Conservation (phyloP, 2,888 invertebrate genomes). For the Troilus luridus region DNA sequence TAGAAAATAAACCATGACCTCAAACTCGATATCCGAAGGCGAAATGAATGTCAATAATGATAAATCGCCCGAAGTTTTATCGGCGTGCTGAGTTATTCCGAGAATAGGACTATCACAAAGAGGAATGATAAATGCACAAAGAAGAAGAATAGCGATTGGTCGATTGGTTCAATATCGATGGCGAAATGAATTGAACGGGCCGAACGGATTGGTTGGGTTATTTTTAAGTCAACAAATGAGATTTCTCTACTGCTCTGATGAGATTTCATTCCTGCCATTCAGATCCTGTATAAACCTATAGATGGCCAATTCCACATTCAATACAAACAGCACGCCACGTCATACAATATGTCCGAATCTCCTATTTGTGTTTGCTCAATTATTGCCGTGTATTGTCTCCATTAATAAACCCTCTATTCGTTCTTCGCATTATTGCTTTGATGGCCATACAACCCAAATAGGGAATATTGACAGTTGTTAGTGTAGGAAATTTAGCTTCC, state of each 20-base stretch:
- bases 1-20: neutral
- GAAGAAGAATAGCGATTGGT: slow-evolving; percentile 17
- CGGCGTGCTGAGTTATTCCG: slow-evolving; percentile 12
- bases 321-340: slow-evolving; percentile 5
- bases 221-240: slow-evolving; percentile 33
- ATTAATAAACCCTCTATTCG: neutral
- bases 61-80: slow-evolving; percentile 33
- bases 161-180: slow-evolving; percentile 8
- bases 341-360: neutral
- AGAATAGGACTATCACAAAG: slow-evolving; percentile 6
- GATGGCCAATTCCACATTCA: neutral
- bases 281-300: neutral
- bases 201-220: neutral
- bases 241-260: neutral
- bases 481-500: neutral
- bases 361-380: slow-evolving; percentile 2
- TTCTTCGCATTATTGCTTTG: neutral
- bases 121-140: slow-evolving; percentile 24
- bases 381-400: neutral
- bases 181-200: slow-evolving; percentile 4
- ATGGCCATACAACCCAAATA: neutral
- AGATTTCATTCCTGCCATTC: neutral
- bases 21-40: neutral
- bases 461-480: neutral
- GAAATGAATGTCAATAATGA: slow-evolving; percentile 34